Percentiles rank a stretch among this genome's conserved stretches.
Evolutionary conservation across 1,140 invertebrate genomes (phyloP).

Genomic region (Hyles vespertilio): DNA sequence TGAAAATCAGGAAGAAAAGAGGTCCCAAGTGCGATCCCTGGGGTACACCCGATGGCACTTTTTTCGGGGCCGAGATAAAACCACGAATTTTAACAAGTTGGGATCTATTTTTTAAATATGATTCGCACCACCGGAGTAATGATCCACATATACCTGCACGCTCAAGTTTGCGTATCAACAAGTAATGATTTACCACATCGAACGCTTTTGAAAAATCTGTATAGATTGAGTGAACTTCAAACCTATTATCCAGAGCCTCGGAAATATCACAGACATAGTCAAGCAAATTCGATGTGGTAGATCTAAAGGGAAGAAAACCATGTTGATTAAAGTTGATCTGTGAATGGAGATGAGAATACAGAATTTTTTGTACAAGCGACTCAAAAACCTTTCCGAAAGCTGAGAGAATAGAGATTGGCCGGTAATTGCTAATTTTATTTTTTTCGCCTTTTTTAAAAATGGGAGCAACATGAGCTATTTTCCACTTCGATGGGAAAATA

Average conservation of each 20-base stretch:
- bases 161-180: no score
- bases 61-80: not conserved
- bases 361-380: not conserved
- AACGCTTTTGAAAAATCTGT: no score
- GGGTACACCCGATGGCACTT: not conserved
- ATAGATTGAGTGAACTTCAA: no score
- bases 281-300: no score
- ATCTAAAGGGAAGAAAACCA: no score
- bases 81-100: constrained; percentile 1
- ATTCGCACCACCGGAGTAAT: constrained; percentile 1
- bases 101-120: constrained; percentile 1
- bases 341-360: not conserved
- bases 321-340: no score
- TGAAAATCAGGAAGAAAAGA: constrained; percentile 1
- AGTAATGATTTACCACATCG: no score
- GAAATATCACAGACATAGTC: no score
- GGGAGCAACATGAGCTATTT: constrained; percentile 1
- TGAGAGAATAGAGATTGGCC: constrained; percentile 3
- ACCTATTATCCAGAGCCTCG: no score
- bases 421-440: not conserved
- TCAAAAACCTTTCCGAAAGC: constrained; percentile 1
- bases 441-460: constrained; percentile 4
- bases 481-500: constrained; percentile 2
- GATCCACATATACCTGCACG: not conserved
- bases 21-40: constrained; percentile 3